Evolutionary conservation across 2,797 vertebrate species (phyloP).

Genomic region (Coluber constrictor): DNA sequence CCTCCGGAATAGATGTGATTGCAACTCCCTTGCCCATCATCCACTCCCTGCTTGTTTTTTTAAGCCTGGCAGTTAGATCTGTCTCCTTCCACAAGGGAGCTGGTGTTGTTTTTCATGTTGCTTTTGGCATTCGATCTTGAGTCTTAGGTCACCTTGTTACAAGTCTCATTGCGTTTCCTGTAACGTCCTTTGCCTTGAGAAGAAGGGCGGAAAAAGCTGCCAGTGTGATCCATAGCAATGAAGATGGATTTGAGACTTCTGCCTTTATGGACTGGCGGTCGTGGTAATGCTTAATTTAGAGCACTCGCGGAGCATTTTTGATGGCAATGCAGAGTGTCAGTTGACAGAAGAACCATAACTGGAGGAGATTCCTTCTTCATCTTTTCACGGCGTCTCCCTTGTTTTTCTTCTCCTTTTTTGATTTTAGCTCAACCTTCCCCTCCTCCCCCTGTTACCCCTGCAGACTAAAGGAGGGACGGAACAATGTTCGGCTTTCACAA

Average conservation of each 20-base stretch:
- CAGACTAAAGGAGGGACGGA: slow-evolving; percentile 62
- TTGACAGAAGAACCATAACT: background rate
- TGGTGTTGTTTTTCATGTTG: background rate
- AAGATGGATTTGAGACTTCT: slow-evolving; percentile 3
- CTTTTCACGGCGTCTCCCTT: background rate
- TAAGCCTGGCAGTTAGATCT: background rate
- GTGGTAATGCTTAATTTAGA: background rate
- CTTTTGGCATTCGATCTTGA: background rate
- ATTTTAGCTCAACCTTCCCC: background rate
- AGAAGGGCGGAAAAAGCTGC: background rate
- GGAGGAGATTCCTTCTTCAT: background rate
- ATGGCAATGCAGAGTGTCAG: background rate
- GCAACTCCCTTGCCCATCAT: background rate
- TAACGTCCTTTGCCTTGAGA: background rate
- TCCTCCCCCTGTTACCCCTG: slow-evolving; percentile 36
- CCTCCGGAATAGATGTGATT: background rate
- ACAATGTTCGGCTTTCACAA: slow-evolving; percentile 99
- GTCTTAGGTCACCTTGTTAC: background rate
- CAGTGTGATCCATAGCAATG: background rate
- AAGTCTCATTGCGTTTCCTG: slow-evolving; percentile 23
- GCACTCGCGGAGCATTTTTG: background rate
- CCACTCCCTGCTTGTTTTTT: background rate
- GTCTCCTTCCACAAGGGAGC: slow-evolving; percentile 12
- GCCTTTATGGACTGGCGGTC: background rate
- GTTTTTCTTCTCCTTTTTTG: background rate